Evolutionary conservation across 30 jellyfish, hydroid and myxozoan genomes (phyloP), one percentile per base, ranked within the genome.

Genomic region (Pseudorhiza aurosa): DNA sequence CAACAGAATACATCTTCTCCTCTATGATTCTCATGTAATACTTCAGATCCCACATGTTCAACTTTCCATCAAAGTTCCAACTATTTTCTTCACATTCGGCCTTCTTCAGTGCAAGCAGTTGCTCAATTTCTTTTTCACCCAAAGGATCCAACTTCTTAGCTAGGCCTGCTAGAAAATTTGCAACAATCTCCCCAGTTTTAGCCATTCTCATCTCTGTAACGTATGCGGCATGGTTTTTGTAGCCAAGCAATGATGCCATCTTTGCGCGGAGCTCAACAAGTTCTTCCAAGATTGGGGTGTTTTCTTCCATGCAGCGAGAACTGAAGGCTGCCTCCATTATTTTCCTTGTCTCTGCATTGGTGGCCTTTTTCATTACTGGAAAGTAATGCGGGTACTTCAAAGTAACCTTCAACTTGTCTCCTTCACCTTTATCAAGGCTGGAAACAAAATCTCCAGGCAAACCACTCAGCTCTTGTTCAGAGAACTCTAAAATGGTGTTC

Each of bases 161-260:
- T 11, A 92, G 64, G 35, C 81, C 95, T 43, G 84, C 74, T n/a
- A 92, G 76, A 53, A 92, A 92, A 7, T 64, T 65, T 65, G 37
- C 71, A 58, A 92, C 98, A 36, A 63, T 92, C 25, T 85, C 97
- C 5, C 87, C 97, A 68, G 92, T 79, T 67, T 92, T 92, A 17
- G 98, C 88, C 98, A 92, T 92, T 32, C 95, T 68, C 97, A 89
- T 83, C 82, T 91, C 98, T 43, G 96, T 91, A 39, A 75, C 83
- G 75, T 81, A 91, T 24, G 85, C 85, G 4, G 98, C 96, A 91
- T 91, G 98, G 18, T 88, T 91, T 39, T 85, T 83, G 51, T 83
- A 91, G 11, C 95, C 95, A 63, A 91, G 94, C 4, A 91, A 19
- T 44, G 90, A 58, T 33, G 93, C 76, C 93, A 70, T 87, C 60